Evolutionary conservation across 2,797 vertebrate species (phyloP).

Genomic region (Sciurus carolinensis): DNA sequence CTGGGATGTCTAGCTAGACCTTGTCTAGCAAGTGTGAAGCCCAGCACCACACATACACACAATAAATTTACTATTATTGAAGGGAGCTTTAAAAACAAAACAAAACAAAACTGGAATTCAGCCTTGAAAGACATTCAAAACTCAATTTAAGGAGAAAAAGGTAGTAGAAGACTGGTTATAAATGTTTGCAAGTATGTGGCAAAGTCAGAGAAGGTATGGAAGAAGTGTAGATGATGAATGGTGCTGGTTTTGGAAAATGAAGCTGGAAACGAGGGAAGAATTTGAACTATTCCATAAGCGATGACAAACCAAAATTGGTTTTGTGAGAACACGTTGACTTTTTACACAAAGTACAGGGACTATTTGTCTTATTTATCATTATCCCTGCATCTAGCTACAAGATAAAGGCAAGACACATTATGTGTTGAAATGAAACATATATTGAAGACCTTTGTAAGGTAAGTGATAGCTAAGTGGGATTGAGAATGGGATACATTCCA

Average conservation of each 20-base stretch:
- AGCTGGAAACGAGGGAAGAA: not conserved
- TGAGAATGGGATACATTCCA: not conserved
- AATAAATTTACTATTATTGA: too few species aligned
- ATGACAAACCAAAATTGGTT: conserved; percentile 30
- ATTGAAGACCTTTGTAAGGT: not conserved
- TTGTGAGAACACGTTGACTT: not conserved
- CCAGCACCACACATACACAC: too few species aligned
- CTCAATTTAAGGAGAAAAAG: not conserved
- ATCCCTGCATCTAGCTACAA: not conserved
- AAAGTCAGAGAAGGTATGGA: not conserved
- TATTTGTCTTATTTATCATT: not conserved
- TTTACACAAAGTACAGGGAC: not conserved
- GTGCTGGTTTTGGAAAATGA: not conserved
- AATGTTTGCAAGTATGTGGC: not conserved
- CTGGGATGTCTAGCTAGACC: too few species aligned
- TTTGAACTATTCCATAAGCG: conserved; percentile 33
- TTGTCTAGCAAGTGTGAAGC: too few species aligned
- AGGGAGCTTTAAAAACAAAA: too few species aligned
- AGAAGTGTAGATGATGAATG: not conserved
- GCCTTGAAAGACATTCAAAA: not conserved
- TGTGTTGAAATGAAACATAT: conserved; percentile 10
- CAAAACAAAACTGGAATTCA: not conserved
- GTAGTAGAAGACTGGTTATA: not conserved
- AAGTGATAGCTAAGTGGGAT: not conserved
- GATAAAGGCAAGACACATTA: conserved; percentile 1